phyloP scores from a whole-genome alignment of 2,113 vertebrate genomes.

The Sebastes schlegelii region DNA sequence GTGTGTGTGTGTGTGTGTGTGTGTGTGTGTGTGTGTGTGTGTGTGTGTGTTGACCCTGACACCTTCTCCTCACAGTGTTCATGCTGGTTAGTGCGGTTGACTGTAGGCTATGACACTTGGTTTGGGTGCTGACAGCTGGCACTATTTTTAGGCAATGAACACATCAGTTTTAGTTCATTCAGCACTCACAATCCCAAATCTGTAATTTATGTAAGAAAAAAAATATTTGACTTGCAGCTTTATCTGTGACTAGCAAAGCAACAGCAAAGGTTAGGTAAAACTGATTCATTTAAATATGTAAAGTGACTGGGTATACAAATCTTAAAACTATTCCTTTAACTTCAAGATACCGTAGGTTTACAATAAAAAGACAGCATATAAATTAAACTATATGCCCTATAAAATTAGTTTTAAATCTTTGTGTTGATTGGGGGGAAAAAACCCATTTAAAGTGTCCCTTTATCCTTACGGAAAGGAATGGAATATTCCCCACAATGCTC shows the following conservation, averaged over 20 bases:
- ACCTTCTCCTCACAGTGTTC: constrained; percentile 19
- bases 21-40: no score
- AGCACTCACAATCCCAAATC: not conserved
- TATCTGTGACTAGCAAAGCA: not conserved
- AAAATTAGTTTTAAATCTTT: not conserved
- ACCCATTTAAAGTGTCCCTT: not conserved
- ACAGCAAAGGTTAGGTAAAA: not conserved
- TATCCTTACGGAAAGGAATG: not conserved
- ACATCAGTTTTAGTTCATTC: not conserved
- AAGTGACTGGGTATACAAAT: not conserved
- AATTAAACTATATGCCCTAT: no score
- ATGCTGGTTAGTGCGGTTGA: constrained; percentile 33
- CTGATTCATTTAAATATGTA: not conserved
- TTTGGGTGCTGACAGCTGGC: constrained; percentile 33
- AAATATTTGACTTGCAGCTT: not conserved
- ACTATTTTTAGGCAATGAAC: constrained; percentile 24
- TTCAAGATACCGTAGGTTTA: not conserved
- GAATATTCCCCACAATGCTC: constrained; percentile 33
- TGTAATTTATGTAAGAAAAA: not conserved
- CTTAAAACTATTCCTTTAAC: not conserved
- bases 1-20: constrained; percentile 11
- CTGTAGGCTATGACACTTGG: constrained; percentile 24
- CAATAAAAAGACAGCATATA: not conserved
- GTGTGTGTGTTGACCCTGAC: constrained; percentile 22
- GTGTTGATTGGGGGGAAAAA: not conserved